phyloP scores from a whole-genome alignment of 2,113 vertebrate species.

The Arothron firmamentum region DNA sequence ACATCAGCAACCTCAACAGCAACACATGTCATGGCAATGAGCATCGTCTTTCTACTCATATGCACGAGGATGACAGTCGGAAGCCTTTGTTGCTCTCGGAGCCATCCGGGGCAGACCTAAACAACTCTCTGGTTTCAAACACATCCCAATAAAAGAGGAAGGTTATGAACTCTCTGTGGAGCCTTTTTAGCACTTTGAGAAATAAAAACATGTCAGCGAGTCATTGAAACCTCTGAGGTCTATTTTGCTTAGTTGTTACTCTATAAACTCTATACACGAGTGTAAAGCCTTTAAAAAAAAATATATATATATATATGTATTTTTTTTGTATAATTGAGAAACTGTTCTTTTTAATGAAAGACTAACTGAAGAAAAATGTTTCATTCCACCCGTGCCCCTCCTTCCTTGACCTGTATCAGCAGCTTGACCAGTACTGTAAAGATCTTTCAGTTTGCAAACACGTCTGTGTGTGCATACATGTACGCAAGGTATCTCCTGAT shows the following conservation, averaged over 20 bases:
- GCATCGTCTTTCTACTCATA: slow-evolving; percentile 20
- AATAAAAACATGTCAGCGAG: slow-evolving; percentile 10
- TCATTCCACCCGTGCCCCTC: too few species aligned
- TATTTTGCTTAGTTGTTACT: background rate
- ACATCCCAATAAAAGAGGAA: slow-evolving; percentile 2
- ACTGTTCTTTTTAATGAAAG: too few species aligned
- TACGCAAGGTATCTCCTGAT: too few species aligned
- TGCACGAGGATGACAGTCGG: background rate
- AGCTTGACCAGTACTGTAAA: too few species aligned
- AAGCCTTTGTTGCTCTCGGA: slow-evolving; percentile 27
- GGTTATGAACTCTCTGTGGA: slow-evolving; percentile 1
- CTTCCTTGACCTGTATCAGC: too few species aligned
- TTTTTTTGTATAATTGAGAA: too few species aligned
- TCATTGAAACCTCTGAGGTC: background rate
- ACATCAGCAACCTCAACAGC: slow-evolving; percentile 32
- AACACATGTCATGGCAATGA: slow-evolving; percentile 25
- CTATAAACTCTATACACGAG: too few species aligned
- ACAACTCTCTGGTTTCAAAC: slow-evolving; percentile 38
- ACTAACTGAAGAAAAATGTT: too few species aligned
- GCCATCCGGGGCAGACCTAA: slow-evolving; percentile 20
- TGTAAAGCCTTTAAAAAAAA: too few species aligned
- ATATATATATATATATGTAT: too few species aligned
- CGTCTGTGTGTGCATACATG: too few species aligned
- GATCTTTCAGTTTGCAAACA: too few species aligned
- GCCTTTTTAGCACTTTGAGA: slow-evolving; percentile 13